A percentile compares a stretch with the other conserved stretches of the same genome.
Conservation (phyloP, 2,113 vertebrate genomes). For the Mixornis gularis region DNA sequence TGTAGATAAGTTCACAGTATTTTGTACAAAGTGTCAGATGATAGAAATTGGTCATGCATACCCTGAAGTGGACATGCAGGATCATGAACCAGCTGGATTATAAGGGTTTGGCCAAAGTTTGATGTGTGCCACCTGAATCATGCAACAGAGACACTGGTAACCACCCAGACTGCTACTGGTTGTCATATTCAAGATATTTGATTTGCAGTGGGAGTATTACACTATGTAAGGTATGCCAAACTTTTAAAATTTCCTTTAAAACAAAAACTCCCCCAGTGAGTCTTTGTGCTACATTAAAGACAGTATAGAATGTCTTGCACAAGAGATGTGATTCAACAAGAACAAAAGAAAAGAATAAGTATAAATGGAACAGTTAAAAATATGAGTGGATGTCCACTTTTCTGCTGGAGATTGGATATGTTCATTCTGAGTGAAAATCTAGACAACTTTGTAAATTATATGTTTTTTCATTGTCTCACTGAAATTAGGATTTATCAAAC, state of each 20-base stretch:
- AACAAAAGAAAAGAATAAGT: background rate
- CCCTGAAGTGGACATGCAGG: background rate
- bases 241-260: background rate
- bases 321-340: background rate
- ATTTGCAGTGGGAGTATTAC: background rate
- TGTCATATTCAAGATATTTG: background rate
- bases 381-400: background rate
- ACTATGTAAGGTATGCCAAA: background rate
- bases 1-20: accelerated
- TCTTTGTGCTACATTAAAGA: background rate
- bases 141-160: background rate
- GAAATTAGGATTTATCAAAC: background rate
- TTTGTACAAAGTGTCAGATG: background rate
- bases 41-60: background rate
- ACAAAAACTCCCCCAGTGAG: accelerated
- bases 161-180: background rate
- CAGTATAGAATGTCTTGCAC: background rate
- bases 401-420: background rate
- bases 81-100: background rate
- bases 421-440: background rate
- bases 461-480: background rate
- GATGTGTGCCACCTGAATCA: background rate
- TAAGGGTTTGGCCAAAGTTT: background rate
- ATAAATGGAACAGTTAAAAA: background rate
- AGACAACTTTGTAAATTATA: background rate